phyloP scores from a whole-genome alignment of 2,113 vertebrate genomes.

The Anser cygnoides region DNA sequence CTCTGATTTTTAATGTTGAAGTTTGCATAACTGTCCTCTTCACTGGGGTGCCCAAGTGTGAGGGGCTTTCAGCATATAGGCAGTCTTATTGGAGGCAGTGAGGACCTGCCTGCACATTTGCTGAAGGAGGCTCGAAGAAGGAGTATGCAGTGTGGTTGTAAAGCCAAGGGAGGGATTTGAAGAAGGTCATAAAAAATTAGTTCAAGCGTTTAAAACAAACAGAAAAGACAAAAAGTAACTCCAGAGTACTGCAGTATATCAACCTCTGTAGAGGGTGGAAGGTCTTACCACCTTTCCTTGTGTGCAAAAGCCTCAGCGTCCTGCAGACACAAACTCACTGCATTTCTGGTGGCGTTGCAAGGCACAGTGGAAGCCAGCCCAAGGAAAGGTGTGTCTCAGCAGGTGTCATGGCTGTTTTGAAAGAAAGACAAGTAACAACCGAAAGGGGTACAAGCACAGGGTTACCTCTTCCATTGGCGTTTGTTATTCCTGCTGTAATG shows the following conservation, averaged over 20 bases:
- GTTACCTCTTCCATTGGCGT: background rate
- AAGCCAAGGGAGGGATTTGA: background rate
- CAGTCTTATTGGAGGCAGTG: background rate
- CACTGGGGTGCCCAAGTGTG: background rate
- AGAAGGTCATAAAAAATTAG: background rate
- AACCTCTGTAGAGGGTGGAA: background rate
- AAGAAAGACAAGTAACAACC: background rate
- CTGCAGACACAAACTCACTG: background rate
- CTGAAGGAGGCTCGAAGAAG: background rate
- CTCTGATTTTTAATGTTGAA: background rate
- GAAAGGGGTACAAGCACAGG: background rate
- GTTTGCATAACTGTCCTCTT: background rate
- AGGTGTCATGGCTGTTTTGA: background rate
- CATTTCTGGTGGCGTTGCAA: rapidly evolving
- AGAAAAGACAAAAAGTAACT: background rate
- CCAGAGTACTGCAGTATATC: background rate
- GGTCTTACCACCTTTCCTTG: background rate
- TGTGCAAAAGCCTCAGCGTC: background rate
- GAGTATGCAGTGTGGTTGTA: background rate
- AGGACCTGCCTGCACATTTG: background rate
- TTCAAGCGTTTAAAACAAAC: background rate
- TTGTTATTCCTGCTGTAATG: background rate
- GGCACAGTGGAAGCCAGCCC: background rate
- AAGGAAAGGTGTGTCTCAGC: background rate
- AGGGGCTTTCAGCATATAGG: background rate